phyloP scores from a whole-genome alignment of 2,797 vertebrate genomes.

The Eulemur mongoz region DNA sequence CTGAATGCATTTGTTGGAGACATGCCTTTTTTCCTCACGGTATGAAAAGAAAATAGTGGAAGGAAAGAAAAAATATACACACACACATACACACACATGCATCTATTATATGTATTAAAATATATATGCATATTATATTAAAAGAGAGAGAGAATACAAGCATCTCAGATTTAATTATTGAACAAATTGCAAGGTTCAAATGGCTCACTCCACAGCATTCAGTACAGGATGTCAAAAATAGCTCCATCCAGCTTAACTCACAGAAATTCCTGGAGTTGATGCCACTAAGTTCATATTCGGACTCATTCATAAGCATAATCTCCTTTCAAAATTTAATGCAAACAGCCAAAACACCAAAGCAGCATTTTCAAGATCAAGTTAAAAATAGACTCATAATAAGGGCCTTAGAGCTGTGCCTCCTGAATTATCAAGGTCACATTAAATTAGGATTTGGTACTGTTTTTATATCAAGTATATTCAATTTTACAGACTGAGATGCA shows the following conservation, averaged over 20 bases:
- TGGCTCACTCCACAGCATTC: not conserved
- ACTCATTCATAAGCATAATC: slow-evolving; percentile 28
- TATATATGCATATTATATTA: no score
- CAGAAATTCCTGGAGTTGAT: not conserved
- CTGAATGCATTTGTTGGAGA: not conserved
- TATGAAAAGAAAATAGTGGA: not conserved
- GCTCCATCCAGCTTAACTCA: not conserved
- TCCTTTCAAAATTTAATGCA: slow-evolving; percentile 14
- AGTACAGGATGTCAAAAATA: not conserved
- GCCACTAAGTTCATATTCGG: not conserved
- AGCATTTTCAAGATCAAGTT: slow-evolving; percentile 53
- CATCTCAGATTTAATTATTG: slow-evolving; percentile 4
- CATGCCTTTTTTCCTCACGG: not conserved
- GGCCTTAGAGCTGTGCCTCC: not conserved
- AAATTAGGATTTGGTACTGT: not conserved
- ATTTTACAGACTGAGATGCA: not conserved
- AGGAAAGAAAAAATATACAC: not conserved
- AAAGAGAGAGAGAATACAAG: not conserved
- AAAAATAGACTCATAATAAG: not conserved
- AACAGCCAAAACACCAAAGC: slow-evolving; percentile 1
- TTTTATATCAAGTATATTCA: not conserved
- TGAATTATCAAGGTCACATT: not conserved
- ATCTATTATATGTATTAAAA: not conserved
- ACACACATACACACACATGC: no score
- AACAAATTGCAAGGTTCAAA: not conserved